A percentile compares a stretch with the other conserved stretches of the same genome.
Conservation (phyloP, 1,140 invertebrate species). For the Agrilus planipennis region DNA sequence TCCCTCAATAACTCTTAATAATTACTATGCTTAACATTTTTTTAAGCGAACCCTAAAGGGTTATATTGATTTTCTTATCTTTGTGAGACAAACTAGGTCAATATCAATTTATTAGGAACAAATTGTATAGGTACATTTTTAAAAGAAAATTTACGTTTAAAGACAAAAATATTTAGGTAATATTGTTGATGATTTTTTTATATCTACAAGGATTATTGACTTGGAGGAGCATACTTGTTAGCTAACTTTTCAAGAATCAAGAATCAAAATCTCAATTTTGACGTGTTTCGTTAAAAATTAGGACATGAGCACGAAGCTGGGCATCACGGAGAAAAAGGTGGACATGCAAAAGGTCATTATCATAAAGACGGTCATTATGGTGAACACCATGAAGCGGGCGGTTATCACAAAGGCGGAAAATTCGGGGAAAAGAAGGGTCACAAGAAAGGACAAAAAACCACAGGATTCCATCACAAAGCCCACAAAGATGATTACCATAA, state of each 20-base stretch:
- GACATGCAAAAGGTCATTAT: conserved; percentile 63
- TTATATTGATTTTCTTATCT: no score
- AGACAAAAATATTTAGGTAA: conserved; percentile 34
- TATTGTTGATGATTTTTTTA: conserved; percentile 53
- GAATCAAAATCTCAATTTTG: conserved; percentile 55
- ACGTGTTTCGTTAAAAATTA: conserved; percentile 57
- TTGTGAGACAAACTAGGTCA: no score
- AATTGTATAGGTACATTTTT: no score
- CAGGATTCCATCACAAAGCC: conserved; percentile 66
- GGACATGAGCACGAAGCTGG: conserved; percentile 57
- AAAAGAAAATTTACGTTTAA: conserved; percentile 38
- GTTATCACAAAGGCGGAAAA: conserved; percentile 52
- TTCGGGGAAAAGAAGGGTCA: conserved; percentile 54
- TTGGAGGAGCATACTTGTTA: conserved; percentile 50
- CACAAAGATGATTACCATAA: conserved; percentile 70
- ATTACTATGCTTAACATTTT: no score
- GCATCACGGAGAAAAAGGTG: conserved; percentile 58
- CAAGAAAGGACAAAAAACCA: conserved; percentile 54
- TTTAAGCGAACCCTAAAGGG: no score
- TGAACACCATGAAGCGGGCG: conserved; percentile 50
- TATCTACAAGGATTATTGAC: conserved; percentile 46
- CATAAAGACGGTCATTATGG: conserved; percentile 56
- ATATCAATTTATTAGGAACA: no score
- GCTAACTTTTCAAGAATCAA: conserved; percentile 52
- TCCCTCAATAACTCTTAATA: no score